A percentile compares a stretch with the other conserved stretches of the same genome.
Conservation (phyloP, 2,113 vertebrate species). For the Tachuris rubrigastra region DNA sequence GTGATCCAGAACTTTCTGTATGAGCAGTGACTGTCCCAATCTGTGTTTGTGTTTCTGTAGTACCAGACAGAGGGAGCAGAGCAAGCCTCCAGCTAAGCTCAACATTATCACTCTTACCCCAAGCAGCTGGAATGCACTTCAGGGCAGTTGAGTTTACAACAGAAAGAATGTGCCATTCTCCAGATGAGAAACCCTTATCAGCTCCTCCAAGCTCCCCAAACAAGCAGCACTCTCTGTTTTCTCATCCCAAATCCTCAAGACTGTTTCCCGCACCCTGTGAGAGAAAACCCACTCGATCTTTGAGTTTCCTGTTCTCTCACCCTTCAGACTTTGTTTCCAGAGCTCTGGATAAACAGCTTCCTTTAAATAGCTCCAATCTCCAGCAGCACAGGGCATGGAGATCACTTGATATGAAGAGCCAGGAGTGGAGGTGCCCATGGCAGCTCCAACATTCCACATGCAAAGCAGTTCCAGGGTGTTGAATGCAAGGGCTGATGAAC, state of each 20-base stretch:
- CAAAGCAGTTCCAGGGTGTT: neutral
- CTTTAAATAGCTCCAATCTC: neutral
- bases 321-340: neutral
- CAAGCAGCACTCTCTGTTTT: neutral
- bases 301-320: neutral
- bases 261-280: neutral
- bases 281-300: neutral
- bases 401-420: neutral
- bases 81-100: neutral
- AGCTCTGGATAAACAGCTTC: neutral
- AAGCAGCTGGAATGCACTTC: neutral
- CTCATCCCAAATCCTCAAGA: neutral
- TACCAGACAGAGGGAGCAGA: neutral
- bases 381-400: accelerated
- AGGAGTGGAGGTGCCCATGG: neutral
- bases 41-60: accelerated
- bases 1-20: accelerated
- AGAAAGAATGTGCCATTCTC: neutral
- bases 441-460: neutral
- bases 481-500: neutral
- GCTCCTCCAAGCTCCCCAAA: neutral
- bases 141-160: accelerated
- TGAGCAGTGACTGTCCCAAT: accelerated
- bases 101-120: neutral
- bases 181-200: neutral